Conservation (phyloP, 2,113 vertebrate genomes). For the Otolemur garnettii region DNA sequence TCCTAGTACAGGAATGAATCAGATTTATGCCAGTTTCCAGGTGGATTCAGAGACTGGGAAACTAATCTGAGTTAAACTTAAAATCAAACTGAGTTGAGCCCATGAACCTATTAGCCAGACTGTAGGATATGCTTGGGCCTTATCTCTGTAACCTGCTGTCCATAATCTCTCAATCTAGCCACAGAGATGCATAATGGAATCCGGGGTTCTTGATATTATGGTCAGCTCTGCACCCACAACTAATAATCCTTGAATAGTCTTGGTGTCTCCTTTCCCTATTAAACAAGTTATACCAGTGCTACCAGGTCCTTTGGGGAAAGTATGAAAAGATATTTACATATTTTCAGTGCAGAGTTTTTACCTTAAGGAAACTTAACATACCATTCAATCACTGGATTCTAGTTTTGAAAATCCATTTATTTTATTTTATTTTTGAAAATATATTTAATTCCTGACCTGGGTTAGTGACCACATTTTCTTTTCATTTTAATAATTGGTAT, state of each 20-base stretch:
- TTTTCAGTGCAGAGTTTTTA: not conserved
- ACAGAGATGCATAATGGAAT: not conserved
- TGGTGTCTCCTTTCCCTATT: not conserved
- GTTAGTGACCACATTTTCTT: too few relatives aligned
- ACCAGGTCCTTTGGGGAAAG: not conserved
- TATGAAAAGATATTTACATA: not conserved
- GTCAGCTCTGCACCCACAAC: not conserved
- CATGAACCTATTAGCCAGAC: not conserved
- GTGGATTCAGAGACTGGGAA: not conserved
- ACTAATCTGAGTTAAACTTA: not conserved
- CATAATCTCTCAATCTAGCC: not conserved
- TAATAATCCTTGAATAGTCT: too few relatives aligned
- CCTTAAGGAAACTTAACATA: not conserved
- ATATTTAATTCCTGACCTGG: not conserved
- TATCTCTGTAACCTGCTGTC: not conserved
- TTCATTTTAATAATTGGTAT: too few relatives aligned
- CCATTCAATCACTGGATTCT: not conserved
- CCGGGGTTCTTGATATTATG: not conserved
- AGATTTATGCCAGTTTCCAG: not conserved
- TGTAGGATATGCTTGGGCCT: not conserved
- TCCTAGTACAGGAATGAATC: not conserved
- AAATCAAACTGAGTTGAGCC: not conserved
- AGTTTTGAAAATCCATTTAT: not conserved
- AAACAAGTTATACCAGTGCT: not conserved
- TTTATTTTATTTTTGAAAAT: too few relatives aligned